Conservation (phyloP, 1,140 invertebrate species). For the Neelides sp. region DNA sequence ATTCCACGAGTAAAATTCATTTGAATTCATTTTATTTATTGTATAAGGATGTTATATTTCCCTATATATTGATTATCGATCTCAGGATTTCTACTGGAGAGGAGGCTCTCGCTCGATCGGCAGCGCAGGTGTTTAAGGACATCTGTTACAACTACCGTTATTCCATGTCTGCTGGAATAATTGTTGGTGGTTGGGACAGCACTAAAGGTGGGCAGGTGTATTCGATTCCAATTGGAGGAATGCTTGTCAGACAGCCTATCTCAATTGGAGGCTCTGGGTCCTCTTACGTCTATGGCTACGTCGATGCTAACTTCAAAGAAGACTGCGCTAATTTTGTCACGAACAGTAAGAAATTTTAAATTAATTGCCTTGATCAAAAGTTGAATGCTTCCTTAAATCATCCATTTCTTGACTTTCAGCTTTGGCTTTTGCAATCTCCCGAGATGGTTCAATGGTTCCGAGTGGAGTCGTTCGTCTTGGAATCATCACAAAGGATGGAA, state of each 20-base stretch:
- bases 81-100: constrained; percentile 71
- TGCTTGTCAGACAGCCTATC: constrained; percentile 75
- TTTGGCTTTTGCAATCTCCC: constrained; percentile 75
- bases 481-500: constrained; percentile 73
- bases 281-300: constrained; percentile 89
- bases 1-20: constrained; percentile 54
- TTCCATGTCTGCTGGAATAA: constrained; percentile 75
- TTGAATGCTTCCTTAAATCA: constrained; percentile 3
- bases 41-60: constrained; percentile 21
- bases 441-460: constrained; percentile 90
- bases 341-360: constrained; percentile 46
- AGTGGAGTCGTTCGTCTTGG: constrained; percentile 85
- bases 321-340: constrained; percentile 74
- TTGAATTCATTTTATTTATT: too few species aligned
- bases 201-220: constrained; percentile 78
- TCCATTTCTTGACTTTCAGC: too few species aligned
- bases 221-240: constrained; percentile 79
- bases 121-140: constrained; percentile 81
- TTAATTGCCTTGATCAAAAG: background rate
- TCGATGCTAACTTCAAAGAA: constrained; percentile 81
- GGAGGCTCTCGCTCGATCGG: constrained; percentile 70
- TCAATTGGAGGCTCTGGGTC: constrained; percentile 92
- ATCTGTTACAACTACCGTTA: constrained; percentile 94
- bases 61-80: too few species aligned
- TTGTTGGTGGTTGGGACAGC: constrained; percentile 89